Percentiles rank a stretch among this genome's conserved stretches.
Conservation (phyloP, 2,888 invertebrate species). For the Nysson spinosus region DNA sequence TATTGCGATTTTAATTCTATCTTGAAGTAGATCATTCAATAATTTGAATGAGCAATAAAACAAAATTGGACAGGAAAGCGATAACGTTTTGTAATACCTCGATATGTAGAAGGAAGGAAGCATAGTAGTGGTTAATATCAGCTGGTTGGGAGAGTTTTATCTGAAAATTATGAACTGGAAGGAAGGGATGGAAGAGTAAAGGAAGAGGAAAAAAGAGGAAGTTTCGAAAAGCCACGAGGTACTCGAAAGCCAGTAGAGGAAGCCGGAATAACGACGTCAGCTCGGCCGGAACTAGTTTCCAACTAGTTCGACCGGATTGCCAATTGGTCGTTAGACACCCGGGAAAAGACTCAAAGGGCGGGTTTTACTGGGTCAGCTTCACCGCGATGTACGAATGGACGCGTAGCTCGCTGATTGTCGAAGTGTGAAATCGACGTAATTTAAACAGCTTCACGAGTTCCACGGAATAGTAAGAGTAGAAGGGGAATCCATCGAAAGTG, state of each 20-base stretch:
- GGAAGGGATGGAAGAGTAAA: background rate
- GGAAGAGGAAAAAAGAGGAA: conserved; percentile 15
- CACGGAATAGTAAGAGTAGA: too few species aligned
- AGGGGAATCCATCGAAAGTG: conserved; percentile 3
- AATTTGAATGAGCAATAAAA: too few species aligned
- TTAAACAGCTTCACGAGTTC: conserved; percentile 33
- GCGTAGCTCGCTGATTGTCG: conserved; percentile 26
- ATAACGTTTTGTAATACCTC: too few species aligned
- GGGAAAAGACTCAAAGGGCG: conserved; percentile 51
- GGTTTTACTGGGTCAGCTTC: conserved; percentile 26
- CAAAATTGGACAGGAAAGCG: too few species aligned
- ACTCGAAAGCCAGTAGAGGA: conserved; percentile 27
- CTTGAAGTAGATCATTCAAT: too few species aligned
- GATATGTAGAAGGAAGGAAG: conserved; percentile 8
- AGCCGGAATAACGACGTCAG: conserved; percentile 57
- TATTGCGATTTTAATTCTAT: too few species aligned
- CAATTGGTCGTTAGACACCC: conserved; percentile 58
- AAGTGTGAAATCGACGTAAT: conserved; percentile 53
- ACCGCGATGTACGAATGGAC: conserved; percentile 11
- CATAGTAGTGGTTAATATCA: background rate
- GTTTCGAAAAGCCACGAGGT: conserved; percentile 13
- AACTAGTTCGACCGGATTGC: conserved; percentile 58
- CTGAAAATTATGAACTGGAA: conserved; percentile 20
- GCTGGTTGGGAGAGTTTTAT: background rate
- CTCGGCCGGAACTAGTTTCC: conserved; percentile 52